These are phyloP conservation scores for Limnephilus marmoratus DNA, from an alignment of 2,888 invertebrate species.

Conservation along the genomic window DNA sequence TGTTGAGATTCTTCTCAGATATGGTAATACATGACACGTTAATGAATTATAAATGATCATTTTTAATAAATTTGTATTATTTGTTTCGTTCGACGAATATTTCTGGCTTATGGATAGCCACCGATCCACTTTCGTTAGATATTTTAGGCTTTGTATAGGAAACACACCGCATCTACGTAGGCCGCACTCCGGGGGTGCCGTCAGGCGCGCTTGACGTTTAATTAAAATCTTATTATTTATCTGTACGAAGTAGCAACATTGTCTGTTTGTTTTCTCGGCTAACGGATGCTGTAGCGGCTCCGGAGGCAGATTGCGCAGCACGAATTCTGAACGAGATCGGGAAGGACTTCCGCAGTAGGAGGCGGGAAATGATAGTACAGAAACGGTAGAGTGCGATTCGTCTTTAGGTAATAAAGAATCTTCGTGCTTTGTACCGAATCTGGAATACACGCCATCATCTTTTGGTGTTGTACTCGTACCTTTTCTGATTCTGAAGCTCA, in stretches of 20 bases:
- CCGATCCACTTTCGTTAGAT: not conserved
- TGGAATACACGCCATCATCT: not conserved
- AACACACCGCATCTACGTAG: slow-evolving; percentile 10
- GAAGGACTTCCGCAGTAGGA: not conserved
- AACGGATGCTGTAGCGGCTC: slow-evolving; percentile 41
- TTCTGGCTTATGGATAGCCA: slow-evolving; percentile 2
- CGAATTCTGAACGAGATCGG: slow-evolving; percentile 33
- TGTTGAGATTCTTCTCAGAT: no score
- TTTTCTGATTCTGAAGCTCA: not conserved
- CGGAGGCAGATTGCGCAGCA: slow-evolving; percentile 15
- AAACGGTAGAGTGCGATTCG: not conserved
- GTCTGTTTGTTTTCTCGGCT: slow-evolving; percentile 52
- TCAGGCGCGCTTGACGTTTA: slow-evolving; percentile 57
- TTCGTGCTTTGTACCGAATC: not conserved
- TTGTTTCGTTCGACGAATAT: not conserved
- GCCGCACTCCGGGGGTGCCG: slow-evolving; percentile 28
- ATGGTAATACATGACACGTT: not conserved
- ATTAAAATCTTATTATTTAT: slow-evolving; percentile 65
- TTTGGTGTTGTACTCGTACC: not conserved
- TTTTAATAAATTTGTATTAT: not conserved
- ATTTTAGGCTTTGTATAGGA: slow-evolving; percentile 14
- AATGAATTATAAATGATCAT: not conserved
- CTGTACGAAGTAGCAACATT: slow-evolving; percentile 38
- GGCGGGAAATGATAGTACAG: not conserved
- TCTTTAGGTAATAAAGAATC: not conserved